Evolutionary conservation across 1,140 invertebrate species (phyloP), one percentile per base, ranked within the genome.

Genomic region (Macrobrachium rosenbergii): DNA sequence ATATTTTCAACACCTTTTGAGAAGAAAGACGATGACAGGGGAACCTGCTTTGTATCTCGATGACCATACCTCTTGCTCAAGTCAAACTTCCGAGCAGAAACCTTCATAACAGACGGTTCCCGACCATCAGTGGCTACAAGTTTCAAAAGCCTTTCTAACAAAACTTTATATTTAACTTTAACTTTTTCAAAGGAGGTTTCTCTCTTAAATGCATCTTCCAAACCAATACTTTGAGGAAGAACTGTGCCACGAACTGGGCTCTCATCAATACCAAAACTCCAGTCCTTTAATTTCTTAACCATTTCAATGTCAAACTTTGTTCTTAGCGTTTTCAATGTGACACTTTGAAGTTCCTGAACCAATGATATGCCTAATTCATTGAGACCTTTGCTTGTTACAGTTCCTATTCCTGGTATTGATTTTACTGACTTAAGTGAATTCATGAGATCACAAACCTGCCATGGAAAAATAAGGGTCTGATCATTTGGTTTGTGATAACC

Each of bases 391-490:
- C 92, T 93, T 2, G 94, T 95, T 90, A 94, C 95, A 72, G 93
- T 92, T 1, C 96, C 96, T 89, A 96, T 94, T 59, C 95, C 95
- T 63, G 95, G 95, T 90, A 96, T 94, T 82, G 93, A 93, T 12
- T 93, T 92, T 14, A 95, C 91, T 90, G 92, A 93, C 28, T 93
- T 92, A 58, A 90, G 76, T 95, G 91, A 58, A 93, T 93, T 92
- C 92, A 97, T 94, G 85, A 97, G 93, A 60, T 93, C 91, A 45
- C 92, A 90, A 19, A 93, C 94, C 89, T 94, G 93, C 85, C 94
- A 94, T 28, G 96, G 95, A 88, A 94, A 96, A 75, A 97, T 91
- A 19, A 95, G 92, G 11, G 96, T 97, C 91, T 97, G 96, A 89
- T 96, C 94, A 91, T 97, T 95, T 5, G 96, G 95, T 92, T 96